These are phyloP conservation scores for Thereva unica DNA, from an alignment of 2,888 invertebrate species.

Conservation along the genomic window DNA sequence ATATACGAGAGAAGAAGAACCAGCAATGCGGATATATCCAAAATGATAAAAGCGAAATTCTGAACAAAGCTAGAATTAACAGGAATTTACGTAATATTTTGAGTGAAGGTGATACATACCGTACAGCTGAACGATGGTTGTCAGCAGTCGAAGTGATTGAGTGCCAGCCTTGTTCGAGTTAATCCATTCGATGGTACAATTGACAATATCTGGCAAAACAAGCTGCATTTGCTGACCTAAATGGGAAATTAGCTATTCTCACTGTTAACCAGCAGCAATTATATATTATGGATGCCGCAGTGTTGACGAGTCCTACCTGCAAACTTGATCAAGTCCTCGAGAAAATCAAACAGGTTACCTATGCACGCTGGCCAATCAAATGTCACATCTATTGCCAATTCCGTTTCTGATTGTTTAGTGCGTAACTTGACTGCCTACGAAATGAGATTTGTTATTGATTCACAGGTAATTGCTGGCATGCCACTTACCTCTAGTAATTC, in stretches of 20 bases:
- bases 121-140: constrained; percentile 16
- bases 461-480: not conserved
- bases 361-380: constrained; percentile 16
- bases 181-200: constrained; percentile 28
- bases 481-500: constrained; percentile 15
- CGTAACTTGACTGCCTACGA: constrained; percentile 12
- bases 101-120: not conserved
- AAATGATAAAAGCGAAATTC: too few species aligned
- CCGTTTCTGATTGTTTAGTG: not conserved
- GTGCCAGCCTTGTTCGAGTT: constrained; percentile 17
- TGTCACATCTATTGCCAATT: constrained; percentile 2
- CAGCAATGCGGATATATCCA: too few species aligned
- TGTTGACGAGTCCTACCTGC: not conserved
- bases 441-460: not conserved
- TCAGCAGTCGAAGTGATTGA: constrained; percentile 18
- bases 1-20: too few species aligned
- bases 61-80: too few species aligned
- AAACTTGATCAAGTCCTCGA: constrained; percentile 15
- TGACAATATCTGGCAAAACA: constrained; percentile 20
- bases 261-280: not conserved
- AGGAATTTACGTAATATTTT: not conserved
- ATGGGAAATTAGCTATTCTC: not conserved
- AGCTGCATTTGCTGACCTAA: constrained; percentile 18
- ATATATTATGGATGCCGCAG: not conserved
- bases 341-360: constrained; percentile 22